Conservation (phyloP, 2,888 invertebrate genomes). For the Nemotelus pantherinus region DNA sequence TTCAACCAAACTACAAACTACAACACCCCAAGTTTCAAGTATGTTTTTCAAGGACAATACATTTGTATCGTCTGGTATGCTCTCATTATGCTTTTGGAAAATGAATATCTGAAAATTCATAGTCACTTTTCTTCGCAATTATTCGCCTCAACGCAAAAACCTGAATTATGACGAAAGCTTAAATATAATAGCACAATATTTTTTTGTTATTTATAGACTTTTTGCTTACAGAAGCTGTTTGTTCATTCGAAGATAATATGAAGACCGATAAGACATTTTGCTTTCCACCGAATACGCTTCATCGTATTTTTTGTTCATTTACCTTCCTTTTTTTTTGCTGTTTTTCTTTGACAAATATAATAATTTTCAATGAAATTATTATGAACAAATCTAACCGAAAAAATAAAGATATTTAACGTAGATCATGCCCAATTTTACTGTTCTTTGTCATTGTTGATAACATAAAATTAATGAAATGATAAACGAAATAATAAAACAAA, state of each 20-base stretch:
- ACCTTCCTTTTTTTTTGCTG: too few relatives aligned
- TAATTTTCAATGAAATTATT: conserved; percentile 24
- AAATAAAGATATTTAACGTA: not conserved
- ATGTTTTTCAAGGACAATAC: too few relatives aligned
- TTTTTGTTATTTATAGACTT: not conserved
- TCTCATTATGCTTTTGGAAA: too few relatives aligned
- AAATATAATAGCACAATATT: not conserved
- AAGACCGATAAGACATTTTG: not conserved
- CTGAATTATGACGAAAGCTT: not conserved
- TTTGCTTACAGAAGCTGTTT: not conserved
- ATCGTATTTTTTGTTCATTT: not conserved
- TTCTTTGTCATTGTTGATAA: too few relatives aligned
- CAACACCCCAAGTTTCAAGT: too few relatives aligned
- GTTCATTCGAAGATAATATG: not conserved
- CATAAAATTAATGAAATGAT: too few relatives aligned
- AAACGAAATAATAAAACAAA: too few relatives aligned
- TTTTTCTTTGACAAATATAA: not conserved
- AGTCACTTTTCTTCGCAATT: too few relatives aligned
- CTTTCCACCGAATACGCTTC: not conserved
- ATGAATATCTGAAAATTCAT: too few relatives aligned
- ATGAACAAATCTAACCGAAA: conserved; percentile 30
- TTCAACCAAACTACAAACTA: too few relatives aligned
- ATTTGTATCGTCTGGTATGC: too few relatives aligned
- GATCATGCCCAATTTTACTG: too few relatives aligned
- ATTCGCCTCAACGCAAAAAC: not conserved